Percentiles rank a stretch among this genome's conserved stretches.
phyloP scores from a whole-genome alignment of 2,888 invertebrate genomes.

The Acronicta leporina region DNA sequence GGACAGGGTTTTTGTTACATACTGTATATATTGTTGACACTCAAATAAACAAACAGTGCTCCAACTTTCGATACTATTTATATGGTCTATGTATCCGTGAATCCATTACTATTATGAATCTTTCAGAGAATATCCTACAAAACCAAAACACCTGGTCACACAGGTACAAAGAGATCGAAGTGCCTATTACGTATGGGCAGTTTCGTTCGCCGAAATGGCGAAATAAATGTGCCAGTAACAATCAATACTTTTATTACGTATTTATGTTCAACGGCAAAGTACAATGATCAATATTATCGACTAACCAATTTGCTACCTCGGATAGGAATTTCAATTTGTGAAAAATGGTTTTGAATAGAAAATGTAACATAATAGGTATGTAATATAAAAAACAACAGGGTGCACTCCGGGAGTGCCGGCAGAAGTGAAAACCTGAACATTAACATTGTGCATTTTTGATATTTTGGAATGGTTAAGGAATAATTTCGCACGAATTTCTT shows the following conservation, averaged over 20 bases:
- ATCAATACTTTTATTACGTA: slow-evolving; percentile 25
- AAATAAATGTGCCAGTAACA: slow-evolving; percentile 36
- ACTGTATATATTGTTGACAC: too few relatives aligned
- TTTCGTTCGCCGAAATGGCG: slow-evolving; percentile 40
- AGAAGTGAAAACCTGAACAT: too few relatives aligned
- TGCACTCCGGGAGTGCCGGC: too few relatives aligned
- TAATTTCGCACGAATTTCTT: too few relatives aligned
- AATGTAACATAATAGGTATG: too few relatives aligned
- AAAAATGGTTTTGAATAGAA: neutral
- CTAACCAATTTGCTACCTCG: slow-evolving; percentile 12
- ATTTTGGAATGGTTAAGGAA: too few relatives aligned
- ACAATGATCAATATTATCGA: slow-evolving; percentile 38
- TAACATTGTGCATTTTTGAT: too few relatives aligned
- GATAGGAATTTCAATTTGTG: slow-evolving; percentile 29
- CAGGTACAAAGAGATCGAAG: slow-evolving; percentile 18
- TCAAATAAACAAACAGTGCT: too few relatives aligned
- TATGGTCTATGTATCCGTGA: neutral
- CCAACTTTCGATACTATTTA: too few relatives aligned
- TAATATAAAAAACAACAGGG: too few relatives aligned
- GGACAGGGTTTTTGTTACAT: too few relatives aligned
- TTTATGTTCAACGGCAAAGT: slow-evolving; percentile 44
- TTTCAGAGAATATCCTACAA: slow-evolving; percentile 11
- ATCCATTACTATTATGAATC: neutral
- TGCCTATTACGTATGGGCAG: slow-evolving; percentile 26
- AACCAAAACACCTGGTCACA: slow-evolving; percentile 6